A percentile compares a stretch with the other conserved stretches of the same genome.
These are phyloP conservation scores for Procambarus clarkii DNA, from an alignment of 1,140 invertebrate genomes.

Conservation along the genomic window DNA sequence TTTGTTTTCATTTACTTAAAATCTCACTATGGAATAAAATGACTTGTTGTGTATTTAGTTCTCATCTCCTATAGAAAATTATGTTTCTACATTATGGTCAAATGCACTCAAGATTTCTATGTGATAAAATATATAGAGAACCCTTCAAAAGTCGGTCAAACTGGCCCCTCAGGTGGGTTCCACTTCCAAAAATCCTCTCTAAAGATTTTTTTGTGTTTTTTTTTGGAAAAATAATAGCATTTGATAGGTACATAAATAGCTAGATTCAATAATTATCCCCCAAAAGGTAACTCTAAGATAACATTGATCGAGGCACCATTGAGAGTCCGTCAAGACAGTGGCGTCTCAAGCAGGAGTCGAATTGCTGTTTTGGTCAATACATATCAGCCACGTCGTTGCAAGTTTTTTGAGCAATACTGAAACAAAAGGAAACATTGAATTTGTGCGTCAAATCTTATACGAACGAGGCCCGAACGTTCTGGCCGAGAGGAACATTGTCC, in stretches of 20 bases:
- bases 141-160: not conserved
- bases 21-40: not conserved
- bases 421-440: not conserved
- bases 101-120: not conserved
- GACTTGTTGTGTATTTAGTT: not conserved
- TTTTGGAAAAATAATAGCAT: not conserved
- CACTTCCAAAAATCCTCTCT: not conserved
- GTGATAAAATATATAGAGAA: not conserved
- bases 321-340: not conserved
- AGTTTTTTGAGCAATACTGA: slow-evolving; percentile 30
- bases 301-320: not conserved
- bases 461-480: not conserved
- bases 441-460: not conserved
- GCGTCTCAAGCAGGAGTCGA: not conserved
- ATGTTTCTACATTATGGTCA: not conserved
- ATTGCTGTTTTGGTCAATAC: not conserved
- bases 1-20: too few relatives aligned
- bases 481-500: not conserved
- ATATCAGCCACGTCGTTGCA: slow-evolving; percentile 7
- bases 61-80: not conserved
- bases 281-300: not conserved
- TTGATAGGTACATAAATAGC: not conserved
- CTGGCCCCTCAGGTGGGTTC: slow-evolving; percentile 7
- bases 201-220: not conserved
- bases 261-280: not conserved